Evolutionary conservation across 1,140 invertebrate species (phyloP).

Genomic region (Pachyrhynchus sulphureomaculatus): DNA sequence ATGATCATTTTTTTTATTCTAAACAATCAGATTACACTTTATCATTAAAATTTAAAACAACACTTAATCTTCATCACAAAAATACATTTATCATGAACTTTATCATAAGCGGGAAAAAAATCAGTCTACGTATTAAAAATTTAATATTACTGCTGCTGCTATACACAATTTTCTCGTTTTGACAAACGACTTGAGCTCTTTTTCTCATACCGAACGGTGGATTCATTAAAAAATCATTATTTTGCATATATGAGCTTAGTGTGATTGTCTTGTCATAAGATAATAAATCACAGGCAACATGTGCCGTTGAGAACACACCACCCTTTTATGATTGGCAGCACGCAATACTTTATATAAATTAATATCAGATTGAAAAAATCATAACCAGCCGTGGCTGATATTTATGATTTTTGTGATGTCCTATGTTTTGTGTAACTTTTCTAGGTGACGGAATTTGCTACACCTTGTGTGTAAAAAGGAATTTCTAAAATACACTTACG

Average conservation of each 20-base stretch:
- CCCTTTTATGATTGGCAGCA: constrained; percentile 18
- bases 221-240: constrained; percentile 30
- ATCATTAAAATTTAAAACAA: no score
- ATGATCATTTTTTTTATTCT: no score
- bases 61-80: neutral
- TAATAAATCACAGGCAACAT: constrained; percentile 24
- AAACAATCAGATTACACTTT: no score
- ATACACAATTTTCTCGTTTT: constrained; percentile 22
- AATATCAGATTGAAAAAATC: no score
- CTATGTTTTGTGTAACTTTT: no score
- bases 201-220: constrained; percentile 16
- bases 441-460: no score
- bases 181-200: constrained; percentile 29
- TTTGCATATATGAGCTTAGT: constrained; percentile 24
- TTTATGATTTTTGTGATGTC: no score
- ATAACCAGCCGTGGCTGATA: no score
- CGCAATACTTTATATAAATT: constrained; percentile 1
- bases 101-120: neutral
- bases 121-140: constrained; percentile 15
- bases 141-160: constrained; percentile 29
- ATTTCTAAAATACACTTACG: no score
- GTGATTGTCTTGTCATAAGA: constrained; percentile 30
- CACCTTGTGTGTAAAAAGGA: no score
- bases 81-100: constrained; percentile 20
- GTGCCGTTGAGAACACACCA: constrained; percentile 13